Evolutionary conservation across 2,888 invertebrate species (phyloP).

Genomic region (Nymphalis c-album): DNA sequence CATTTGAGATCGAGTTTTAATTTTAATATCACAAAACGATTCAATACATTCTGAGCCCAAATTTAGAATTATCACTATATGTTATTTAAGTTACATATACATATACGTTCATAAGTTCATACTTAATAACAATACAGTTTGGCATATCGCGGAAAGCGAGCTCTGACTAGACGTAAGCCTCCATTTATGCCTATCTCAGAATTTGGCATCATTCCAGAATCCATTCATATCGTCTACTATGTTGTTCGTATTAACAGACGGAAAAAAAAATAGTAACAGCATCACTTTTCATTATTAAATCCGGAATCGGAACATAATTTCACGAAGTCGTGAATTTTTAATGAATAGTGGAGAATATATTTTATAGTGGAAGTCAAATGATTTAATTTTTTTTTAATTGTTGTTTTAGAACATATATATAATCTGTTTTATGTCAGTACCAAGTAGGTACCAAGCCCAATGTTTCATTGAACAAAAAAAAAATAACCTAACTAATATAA

Average conservation of each 20-base stretch:
- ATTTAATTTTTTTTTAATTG: too few species aligned
- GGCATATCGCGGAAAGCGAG: background rate
- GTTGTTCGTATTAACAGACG: constrained; percentile 2
- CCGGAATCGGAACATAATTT: background rate
- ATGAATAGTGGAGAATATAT: too few species aligned
- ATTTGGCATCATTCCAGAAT: constrained; percentile 26
- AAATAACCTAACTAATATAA: too few species aligned
- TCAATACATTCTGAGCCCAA: background rate
- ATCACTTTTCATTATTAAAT: constrained; percentile 13
- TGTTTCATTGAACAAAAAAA: too few species aligned
- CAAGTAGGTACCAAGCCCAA: too few species aligned
- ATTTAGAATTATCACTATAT: background rate
- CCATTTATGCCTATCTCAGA: constrained; percentile 16
- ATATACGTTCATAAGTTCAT: background rate
- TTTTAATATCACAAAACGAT: too few species aligned
- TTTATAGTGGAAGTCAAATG: too few species aligned
- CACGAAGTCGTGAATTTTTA: background rate
- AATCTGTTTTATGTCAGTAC: too few species aligned
- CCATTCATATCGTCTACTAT: constrained; percentile 12
- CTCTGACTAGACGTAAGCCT: constrained; percentile 13
- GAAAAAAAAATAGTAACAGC: background rate
- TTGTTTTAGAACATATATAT: too few species aligned
- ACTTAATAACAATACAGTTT: constrained; percentile 5
- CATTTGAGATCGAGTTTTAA: too few species aligned
- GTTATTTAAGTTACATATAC: constrained; percentile 1